phyloP scores from a whole-genome alignment of 2,888 invertebrate genomes.

The Ligdia adustata region DNA sequence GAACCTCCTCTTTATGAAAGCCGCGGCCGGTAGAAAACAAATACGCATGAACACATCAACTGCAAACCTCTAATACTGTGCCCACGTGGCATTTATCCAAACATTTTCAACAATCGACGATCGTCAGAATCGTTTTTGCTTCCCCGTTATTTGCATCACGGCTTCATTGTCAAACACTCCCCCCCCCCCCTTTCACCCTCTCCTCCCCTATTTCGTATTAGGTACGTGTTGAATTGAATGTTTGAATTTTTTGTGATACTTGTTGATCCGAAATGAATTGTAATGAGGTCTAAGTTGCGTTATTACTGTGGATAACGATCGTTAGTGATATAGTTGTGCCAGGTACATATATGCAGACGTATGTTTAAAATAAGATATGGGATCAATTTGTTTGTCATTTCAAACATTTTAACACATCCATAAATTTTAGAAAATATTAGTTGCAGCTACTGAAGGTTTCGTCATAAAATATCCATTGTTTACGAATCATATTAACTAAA shows the following conservation, averaged over 20 bases:
- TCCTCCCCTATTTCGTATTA: constrained; percentile 27
- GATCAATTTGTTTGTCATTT: neutral
- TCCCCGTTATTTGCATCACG: constrained; percentile 59
- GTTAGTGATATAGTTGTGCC: too few species aligned
- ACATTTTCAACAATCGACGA: constrained; percentile 56
- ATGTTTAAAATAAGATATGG: neutral
- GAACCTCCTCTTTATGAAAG: too few species aligned
- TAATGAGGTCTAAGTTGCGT: too few species aligned
- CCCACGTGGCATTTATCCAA: constrained; percentile 50
- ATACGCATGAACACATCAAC: too few species aligned
- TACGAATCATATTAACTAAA: too few species aligned
- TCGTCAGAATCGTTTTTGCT: constrained; percentile 56
- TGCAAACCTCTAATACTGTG: neutral
- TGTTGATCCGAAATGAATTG: constrained; percentile 42
- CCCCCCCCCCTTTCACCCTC: neutral
- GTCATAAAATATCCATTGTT: too few species aligned
- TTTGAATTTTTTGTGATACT: constrained; percentile 49
- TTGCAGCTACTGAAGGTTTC: too few species aligned
- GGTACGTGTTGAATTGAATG: constrained; percentile 46
- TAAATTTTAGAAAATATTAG: too few species aligned
- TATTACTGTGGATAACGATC: too few species aligned
- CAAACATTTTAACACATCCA: too few species aligned
- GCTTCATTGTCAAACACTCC: constrained; percentile 33
- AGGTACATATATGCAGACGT: too few species aligned
- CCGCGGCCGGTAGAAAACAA: too few species aligned